These are phyloP conservation scores for Australoheros facetus DNA, from an alignment of 2,797 vertebrate genomes.

Conservation along the genomic window DNA sequence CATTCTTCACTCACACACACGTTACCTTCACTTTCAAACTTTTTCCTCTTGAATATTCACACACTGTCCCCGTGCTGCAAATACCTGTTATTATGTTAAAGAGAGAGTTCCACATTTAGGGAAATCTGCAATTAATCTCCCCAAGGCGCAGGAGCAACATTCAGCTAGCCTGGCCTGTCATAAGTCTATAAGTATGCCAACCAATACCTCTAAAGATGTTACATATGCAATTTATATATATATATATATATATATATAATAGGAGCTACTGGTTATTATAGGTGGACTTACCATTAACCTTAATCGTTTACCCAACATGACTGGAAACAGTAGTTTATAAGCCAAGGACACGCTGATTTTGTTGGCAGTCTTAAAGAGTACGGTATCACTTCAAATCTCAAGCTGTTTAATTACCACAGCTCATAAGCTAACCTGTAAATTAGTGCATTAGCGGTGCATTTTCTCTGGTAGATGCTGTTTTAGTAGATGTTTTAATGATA, in stretches of 20 bases:
- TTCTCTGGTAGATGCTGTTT: too few relatives aligned
- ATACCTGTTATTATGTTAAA: background rate
- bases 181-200: background rate
- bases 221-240: background rate
- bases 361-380: too few relatives aligned
- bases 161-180: background rate
- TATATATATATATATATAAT: background rate
- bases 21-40: background rate
- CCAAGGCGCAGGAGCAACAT: background rate
- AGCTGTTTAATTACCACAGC: too few relatives aligned
- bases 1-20: slow-evolving; percentile 8
- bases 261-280: too few relatives aligned
- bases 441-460: too few relatives aligned
- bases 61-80: background rate
- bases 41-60: background rate
- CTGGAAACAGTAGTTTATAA: too few relatives aligned
- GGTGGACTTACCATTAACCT: too few relatives aligned
- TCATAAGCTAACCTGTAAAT: too few relatives aligned
- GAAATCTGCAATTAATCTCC: background rate
- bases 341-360: too few relatives aligned
- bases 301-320: too few relatives aligned
- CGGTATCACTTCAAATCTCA: too few relatives aligned
- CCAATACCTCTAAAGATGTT: background rate
- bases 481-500: too few relatives aligned
- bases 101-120: background rate